Conservation (phyloP, 2,113 vertebrate genomes). For the Nyctereutes procyonoides region DNA sequence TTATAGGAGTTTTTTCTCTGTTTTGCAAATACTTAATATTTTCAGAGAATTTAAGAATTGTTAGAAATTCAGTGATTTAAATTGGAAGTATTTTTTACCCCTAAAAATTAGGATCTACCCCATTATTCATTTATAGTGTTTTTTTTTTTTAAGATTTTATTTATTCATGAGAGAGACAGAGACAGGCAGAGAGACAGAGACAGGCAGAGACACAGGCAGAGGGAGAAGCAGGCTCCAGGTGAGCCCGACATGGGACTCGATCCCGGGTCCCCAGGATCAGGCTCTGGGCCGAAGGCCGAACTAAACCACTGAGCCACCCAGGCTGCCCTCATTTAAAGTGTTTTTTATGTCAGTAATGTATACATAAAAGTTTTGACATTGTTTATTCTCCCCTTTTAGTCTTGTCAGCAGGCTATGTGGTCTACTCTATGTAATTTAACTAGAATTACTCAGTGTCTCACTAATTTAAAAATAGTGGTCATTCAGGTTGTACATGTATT, state of each 20-base stretch:
- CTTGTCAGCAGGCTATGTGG: neutral
- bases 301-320: no score
- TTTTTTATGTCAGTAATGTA: neutral
- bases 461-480: neutral
- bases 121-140: neutral
- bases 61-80: slow-evolving; percentile 1
- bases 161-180: no score
- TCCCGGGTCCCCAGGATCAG: no score
- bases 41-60: neutral
- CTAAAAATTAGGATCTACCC: neutral
- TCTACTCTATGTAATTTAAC: neutral
- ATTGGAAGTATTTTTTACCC: neutral
- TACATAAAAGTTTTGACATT: neutral
- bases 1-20: neutral
- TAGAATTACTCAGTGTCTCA: neutral
- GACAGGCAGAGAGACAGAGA: no score
- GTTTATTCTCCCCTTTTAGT: slow-evolving; percentile 20
- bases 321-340: neutral
- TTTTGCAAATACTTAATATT: neutral
- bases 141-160: no score
- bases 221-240: no score
- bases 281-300: no score
- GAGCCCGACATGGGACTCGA: no score
- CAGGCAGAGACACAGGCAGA: no score
- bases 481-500: slow-evolving; percentile 23